Evolutionary conservation across 2,888 invertebrate species (phyloP), one percentile per base, ranked within the genome.

Genomic region (Dicyrtomina minuta): DNA sequence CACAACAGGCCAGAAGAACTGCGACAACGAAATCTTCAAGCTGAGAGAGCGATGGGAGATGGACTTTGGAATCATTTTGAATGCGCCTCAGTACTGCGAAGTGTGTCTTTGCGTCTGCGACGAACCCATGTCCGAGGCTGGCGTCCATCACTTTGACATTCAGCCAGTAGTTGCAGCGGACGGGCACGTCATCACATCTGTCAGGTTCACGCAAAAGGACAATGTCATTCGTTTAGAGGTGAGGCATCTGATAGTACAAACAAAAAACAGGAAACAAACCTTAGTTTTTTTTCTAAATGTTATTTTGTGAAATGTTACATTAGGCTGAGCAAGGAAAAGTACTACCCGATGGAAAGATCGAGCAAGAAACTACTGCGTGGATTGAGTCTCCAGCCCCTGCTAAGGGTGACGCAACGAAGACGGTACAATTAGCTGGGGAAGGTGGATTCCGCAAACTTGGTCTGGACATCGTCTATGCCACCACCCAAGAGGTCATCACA

Each of bases 1-100:
- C n/a, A n/a, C n/a, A n/a, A n/a, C n/a, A 22, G 59, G 24, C 17
- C 60, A 41, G 0, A 39, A 15, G n/a, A 13, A 51, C 20, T 58
- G 59, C 43, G 60, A 46, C 6, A 26, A 10, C 8, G 66, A 46
- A 4, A 20, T 20, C 1, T 2, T 44, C 13, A 66, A 55, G 15
- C 20, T 55, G 1, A 24, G 20, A 20, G 71, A 71, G 43, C 24
- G 67, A 12, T 71, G 71, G 71, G 71, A 71, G 49, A 71, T 71
- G 71, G 65, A 71, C 12, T 64, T 62, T 26, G 68, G 71, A 1
- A 46, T 71, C 8, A 71, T 71, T 41, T 13, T 71, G 24, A 71
- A 65, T 53, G 64, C 71, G 2, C 71, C 71, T 12, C 71, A 71
- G 44, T 71, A 71, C 26, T 71, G 71, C 51, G 71, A 71, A 60